Evolutionary conservation across 2,797 vertebrate genomes (phyloP).

Genomic region (Sylvilagus floridanus): DNA sequence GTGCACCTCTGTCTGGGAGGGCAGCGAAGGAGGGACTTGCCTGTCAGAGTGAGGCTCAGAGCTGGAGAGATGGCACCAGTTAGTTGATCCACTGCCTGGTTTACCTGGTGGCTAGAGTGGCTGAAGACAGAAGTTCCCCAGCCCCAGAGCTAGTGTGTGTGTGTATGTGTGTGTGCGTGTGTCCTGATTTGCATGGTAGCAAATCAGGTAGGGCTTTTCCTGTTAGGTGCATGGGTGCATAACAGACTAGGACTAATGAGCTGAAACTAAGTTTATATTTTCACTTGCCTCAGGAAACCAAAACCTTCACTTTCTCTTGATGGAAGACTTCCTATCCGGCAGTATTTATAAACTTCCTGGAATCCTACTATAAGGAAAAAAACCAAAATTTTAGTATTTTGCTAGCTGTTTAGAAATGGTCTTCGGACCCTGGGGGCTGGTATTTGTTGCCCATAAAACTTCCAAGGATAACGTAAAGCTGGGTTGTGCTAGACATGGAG

Average conservation of each 20-base stretch:
- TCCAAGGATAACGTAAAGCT: slow-evolving; percentile 11
- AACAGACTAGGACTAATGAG: neutral
- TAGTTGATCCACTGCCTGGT: neutral
- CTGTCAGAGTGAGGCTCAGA: neutral
- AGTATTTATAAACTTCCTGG: neutral
- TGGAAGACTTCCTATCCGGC: neutral
- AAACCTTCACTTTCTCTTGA: slow-evolving; percentile 26
- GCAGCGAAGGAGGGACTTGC: neutral
- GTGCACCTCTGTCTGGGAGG: neutral
- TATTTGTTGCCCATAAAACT: neutral
- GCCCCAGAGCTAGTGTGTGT: neutral
- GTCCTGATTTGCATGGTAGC: neutral
- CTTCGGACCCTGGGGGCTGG: neutral
- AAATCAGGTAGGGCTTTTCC: neutral
- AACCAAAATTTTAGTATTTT: neutral
- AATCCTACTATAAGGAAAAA: neutral
- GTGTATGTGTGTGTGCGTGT: neutral
- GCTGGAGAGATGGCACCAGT: neutral
- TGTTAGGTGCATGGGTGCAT: neutral
- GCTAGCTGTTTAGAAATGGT: neutral
- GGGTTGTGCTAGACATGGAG: neutral
- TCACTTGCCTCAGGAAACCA: neutral
- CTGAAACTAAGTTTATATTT: neutral
- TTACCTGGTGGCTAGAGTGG: neutral
- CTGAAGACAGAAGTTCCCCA: neutral